A percentile compares a stretch with the other conserved stretches of the same genome.
phyloP scores from a whole-genome alignment of 37 sponge, comb jelly and placozoan genomes.

The Geodia barretti region DNA sequence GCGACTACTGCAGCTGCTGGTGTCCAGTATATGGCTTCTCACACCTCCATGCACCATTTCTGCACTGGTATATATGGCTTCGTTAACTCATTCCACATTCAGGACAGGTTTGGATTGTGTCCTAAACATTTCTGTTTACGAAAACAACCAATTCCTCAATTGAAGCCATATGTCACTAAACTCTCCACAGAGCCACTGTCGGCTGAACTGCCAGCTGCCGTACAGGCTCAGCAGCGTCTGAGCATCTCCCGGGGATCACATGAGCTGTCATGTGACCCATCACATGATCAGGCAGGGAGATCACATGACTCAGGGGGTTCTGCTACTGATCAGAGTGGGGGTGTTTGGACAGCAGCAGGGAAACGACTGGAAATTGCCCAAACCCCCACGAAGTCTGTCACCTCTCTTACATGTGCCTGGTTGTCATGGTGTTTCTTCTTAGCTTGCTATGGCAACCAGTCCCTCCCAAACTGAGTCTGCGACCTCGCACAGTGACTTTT shows the following conservation, averaged over 20 bases:
- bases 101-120: too few species aligned
- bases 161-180: too few species aligned
- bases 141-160: too few species aligned
- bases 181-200: too few species aligned
- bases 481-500: conserved; percentile 60
- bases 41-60: neutral
- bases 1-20: neutral
- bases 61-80: neutral
- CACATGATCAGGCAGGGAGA: too few species aligned
- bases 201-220: too few species aligned
- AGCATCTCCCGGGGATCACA: too few species aligned
- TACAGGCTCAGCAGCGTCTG: too few species aligned
- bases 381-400: neutral
- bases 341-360: neutral
- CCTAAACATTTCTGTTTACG: too few species aligned
- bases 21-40: neutral
- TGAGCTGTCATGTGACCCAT: too few species aligned
- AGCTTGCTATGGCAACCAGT: conserved; percentile 85
- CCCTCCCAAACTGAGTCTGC: conserved; percentile 87
- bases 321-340: neutral
- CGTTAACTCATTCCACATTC: too few species aligned
- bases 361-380: neutral
- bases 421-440: conserved; percentile 3
- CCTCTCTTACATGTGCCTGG: neutral
- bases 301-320: too few species aligned